A percentile compares a stretch with the other conserved stretches of the same genome.
Conservation (phyloP, 2,113 vertebrate genomes). For the Pitta sordida region DNA sequence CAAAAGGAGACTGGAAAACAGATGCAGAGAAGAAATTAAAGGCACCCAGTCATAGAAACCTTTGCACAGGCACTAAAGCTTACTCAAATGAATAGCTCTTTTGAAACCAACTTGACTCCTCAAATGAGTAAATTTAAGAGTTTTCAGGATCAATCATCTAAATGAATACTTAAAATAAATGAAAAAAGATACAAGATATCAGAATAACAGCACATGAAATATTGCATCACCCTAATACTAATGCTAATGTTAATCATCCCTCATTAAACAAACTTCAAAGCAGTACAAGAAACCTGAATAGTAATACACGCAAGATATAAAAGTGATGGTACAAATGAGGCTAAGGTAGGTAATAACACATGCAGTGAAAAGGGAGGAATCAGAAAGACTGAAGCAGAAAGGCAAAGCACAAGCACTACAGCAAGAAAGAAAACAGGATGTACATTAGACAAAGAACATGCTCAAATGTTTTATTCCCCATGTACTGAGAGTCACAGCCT, state of each 20-base stretch:
- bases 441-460: not conserved
- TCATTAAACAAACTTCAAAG: constrained; percentile 32
- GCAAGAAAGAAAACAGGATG: not conserved
- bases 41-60: not conserved
- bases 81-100: not conserved
- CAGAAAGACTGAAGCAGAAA: not conserved
- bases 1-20: not conserved
- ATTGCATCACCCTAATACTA: not conserved
- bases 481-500: not conserved
- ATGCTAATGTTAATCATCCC: not conserved
- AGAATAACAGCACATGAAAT: not conserved
- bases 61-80: not conserved
- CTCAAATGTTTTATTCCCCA: not conserved
- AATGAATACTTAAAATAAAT: not conserved
- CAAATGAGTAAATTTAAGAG: not conserved
- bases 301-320: not conserved
- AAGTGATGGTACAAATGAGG: not conserved
- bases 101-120: not conserved
- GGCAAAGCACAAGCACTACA: not conserved
- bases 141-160: not conserved
- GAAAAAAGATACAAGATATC: not conserved
- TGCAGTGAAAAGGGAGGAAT: not conserved
- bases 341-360: not conserved
- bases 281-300: not conserved
- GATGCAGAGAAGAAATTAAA: not conserved